Conservation (phyloP, 2,888 invertebrate species). For the Xestia ashworthii region DNA sequence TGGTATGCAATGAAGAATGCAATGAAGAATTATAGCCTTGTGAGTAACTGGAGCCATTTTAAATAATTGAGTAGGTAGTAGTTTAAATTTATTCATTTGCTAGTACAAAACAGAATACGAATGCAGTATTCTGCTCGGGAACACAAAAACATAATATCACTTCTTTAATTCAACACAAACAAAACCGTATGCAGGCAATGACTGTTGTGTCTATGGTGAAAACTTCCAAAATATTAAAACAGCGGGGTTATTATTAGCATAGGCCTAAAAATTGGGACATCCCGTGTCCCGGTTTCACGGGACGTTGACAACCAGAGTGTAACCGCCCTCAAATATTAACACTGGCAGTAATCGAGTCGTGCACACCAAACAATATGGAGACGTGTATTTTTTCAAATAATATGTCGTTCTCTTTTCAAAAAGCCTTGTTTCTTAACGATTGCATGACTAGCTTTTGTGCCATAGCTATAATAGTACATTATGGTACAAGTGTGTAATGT, state of each 20-base stretch:
- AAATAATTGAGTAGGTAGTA: conserved; percentile 9
- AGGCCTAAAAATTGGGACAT: conserved; percentile 47
- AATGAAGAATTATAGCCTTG: conserved; percentile 1
- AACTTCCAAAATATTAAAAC: conserved; percentile 40
- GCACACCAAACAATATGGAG: conserved; percentile 33
- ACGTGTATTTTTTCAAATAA: conserved; percentile 4
- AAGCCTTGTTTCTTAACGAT: conserved; percentile 29
- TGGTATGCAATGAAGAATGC: neutral
- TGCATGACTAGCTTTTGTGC: conserved; percentile 46
- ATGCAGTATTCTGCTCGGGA: neutral
- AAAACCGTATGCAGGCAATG: conserved; percentile 6
- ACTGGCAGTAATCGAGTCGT: conserved; percentile 47
- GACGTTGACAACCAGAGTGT: conserved; percentile 40
- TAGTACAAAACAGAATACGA: neutral
- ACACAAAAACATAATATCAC: neutral
- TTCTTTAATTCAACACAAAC: neutral
- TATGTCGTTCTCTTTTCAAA: conserved; percentile 31
- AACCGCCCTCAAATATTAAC: conserved; percentile 56
- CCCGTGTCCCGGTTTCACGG: conserved; percentile 45
- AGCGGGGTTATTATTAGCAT: conserved; percentile 32
- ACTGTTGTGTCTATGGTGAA: conserved; percentile 4
- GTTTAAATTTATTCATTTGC: conserved; percentile 18
- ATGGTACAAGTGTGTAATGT: no score
- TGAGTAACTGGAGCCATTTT: conserved; percentile 23
- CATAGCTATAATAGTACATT: conserved; percentile 23